phyloP scores from a whole-genome alignment of 2,113 vertebrate species.

The Albula glossodonta region DNA sequence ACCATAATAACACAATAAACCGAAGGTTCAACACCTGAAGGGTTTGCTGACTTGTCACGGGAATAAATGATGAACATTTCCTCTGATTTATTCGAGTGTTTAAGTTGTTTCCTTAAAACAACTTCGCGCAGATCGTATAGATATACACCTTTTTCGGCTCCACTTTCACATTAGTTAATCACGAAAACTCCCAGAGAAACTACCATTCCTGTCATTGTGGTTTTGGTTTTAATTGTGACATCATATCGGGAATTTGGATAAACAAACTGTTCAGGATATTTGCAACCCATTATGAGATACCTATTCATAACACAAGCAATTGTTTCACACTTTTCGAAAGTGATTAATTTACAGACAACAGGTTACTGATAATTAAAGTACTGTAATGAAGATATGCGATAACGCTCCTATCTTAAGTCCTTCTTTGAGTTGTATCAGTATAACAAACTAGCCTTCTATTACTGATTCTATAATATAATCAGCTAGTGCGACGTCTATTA shows the following conservation, averaged over 20 bases:
- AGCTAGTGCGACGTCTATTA: not conserved
- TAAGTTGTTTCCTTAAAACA: too few species aligned
- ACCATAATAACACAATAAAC: too few species aligned
- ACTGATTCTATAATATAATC: not conserved
- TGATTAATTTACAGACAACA: not conserved
- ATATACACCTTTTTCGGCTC: too few species aligned
- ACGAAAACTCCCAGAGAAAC: not conserved
- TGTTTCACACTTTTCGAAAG: not conserved
- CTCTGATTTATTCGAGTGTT: too few species aligned
- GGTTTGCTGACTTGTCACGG: too few species aligned
- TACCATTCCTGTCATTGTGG: too few species aligned
- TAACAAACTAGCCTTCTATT: not conserved
- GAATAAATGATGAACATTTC: too few species aligned
- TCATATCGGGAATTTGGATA: not conserved
- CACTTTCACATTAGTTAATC: not conserved
- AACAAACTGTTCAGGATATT: not conserved
- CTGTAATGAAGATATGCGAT: not conserved
- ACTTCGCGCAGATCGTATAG: too few species aligned
- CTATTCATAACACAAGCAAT: not conserved
- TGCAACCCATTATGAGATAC: not conserved
- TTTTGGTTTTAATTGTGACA: too few species aligned
- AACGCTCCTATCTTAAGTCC: not conserved
- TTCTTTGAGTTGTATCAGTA: not conserved
- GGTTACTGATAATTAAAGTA: not conserved
- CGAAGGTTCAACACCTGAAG: too few species aligned